Percentiles rank a stretch among this genome's conserved stretches.
Conservation (phyloP, 2,113 vertebrate species). For the Phyllostomus discolor region DNA sequence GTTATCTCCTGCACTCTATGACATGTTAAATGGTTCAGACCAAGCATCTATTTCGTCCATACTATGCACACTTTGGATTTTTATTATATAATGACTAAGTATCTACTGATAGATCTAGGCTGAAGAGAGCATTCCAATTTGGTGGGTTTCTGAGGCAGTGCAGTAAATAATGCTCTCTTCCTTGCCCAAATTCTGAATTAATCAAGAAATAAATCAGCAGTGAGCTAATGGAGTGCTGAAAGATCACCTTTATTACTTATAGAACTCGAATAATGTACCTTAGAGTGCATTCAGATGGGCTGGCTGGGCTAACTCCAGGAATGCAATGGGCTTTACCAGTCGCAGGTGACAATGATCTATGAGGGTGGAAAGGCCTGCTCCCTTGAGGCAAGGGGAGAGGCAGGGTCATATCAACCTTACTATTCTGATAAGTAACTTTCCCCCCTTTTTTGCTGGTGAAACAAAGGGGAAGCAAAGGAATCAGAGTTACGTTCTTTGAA, state of each 20-base stretch:
- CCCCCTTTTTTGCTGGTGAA: background rate
- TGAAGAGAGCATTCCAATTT: background rate
- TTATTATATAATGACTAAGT: background rate
- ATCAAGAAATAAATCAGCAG: slow-evolving; percentile 7
- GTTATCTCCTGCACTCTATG: background rate
- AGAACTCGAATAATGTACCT: background rate
- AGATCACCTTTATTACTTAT: background rate
- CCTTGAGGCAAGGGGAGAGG: background rate
- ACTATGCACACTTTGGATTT: background rate
- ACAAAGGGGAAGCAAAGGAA: background rate
- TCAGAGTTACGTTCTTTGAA: background rate
- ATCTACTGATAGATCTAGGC: background rate
- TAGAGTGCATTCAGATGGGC: background rate
- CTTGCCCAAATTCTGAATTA: background rate
- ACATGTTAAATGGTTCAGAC: background rate
- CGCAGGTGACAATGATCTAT: background rate
- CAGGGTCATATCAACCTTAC: background rate
- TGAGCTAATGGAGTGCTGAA: background rate
- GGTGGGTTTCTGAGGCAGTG: background rate
- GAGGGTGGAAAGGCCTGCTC: background rate
- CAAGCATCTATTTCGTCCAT: background rate
- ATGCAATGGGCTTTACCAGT: background rate
- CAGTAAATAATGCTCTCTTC: slow-evolving; percentile 14
- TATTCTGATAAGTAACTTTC: background rate
- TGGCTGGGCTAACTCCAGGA: background rate